Conservation (phyloP, 2,888 invertebrate species). For the Stegophylla sp. region DNA sequence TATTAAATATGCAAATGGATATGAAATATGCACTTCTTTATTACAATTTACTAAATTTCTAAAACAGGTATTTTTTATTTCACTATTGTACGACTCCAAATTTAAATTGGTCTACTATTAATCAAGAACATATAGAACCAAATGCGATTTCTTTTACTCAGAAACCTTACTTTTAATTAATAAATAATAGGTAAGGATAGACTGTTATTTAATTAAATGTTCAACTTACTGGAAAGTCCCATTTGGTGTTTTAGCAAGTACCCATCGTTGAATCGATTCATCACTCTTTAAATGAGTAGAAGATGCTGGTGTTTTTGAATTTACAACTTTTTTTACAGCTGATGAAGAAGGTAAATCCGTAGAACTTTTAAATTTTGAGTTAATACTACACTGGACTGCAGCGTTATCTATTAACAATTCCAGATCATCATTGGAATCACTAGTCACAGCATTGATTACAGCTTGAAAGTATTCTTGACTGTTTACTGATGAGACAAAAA, state of each 20-base stretch:
- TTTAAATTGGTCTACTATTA: too few relatives aligned
- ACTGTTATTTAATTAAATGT: background rate
- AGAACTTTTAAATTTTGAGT: conserved; percentile 35
- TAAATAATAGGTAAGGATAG: background rate
- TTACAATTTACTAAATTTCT: too few relatives aligned
- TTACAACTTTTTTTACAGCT: background rate
- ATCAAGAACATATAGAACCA: too few relatives aligned
- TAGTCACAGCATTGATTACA: conserved; percentile 12
- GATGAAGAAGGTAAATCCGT: background rate
- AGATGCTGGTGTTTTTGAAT: background rate
- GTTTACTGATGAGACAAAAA: conserved; percentile 30
- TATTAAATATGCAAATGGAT: too few relatives aligned
- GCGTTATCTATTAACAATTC: conserved; percentile 30
- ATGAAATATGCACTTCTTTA: too few relatives aligned
- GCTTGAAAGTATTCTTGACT: conserved; percentile 6
- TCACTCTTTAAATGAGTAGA: too few relatives aligned
- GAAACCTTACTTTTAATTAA: too few relatives aligned
- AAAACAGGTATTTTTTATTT: too few relatives aligned
- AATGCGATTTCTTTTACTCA: too few relatives aligned
- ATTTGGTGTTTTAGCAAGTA: conserved; percentile 9
- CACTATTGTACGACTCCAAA: too few relatives aligned
- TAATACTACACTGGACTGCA: background rate
- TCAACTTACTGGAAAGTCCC: conserved; percentile 39
- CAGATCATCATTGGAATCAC: conserved; percentile 27
- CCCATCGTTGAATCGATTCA: background rate